Conservation (phyloP, 1,140 invertebrate genomes). For the Macrobrachium nipponense region DNA sequence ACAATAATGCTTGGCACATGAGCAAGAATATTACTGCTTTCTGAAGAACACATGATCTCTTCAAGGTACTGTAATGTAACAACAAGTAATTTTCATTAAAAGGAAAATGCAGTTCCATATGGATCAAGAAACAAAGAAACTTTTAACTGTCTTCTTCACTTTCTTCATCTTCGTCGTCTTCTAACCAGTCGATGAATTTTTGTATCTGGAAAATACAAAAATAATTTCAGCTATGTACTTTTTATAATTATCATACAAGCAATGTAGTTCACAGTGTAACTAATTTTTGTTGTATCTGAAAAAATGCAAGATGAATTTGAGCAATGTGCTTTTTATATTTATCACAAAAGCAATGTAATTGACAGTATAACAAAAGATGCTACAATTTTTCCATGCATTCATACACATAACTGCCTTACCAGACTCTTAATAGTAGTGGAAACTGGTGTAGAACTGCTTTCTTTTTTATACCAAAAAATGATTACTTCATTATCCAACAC, state of each 20-base stretch:
- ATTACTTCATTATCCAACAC: constrained; percentile 45
- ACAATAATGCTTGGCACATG: no score
- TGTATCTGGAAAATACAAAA: not conserved
- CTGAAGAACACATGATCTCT: no score
- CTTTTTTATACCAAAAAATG: constrained; percentile 22
- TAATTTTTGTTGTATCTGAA: no score
- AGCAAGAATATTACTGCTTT: no score
- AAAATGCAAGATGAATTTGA: not conserved
- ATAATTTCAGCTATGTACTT: not conserved
- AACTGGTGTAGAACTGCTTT: not conserved
- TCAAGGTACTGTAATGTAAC: no score
- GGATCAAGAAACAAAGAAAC: no score
- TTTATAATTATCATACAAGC: no score
- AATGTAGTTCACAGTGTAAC: no score
- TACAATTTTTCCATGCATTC: not conserved
- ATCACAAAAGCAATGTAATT: no score
- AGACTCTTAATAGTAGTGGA: not conserved
- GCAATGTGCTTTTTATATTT: not conserved
- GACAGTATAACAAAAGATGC: not conserved
- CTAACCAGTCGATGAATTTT: constrained; percentile 10
- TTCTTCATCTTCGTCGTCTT: not conserved
- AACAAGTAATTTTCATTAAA: no score
- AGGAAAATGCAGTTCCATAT: no score
- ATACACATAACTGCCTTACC: not conserved
- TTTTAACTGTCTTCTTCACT: not conserved